Conservation (phyloP, 1,140 invertebrate species). For the Heterodera schachtii region DNA sequence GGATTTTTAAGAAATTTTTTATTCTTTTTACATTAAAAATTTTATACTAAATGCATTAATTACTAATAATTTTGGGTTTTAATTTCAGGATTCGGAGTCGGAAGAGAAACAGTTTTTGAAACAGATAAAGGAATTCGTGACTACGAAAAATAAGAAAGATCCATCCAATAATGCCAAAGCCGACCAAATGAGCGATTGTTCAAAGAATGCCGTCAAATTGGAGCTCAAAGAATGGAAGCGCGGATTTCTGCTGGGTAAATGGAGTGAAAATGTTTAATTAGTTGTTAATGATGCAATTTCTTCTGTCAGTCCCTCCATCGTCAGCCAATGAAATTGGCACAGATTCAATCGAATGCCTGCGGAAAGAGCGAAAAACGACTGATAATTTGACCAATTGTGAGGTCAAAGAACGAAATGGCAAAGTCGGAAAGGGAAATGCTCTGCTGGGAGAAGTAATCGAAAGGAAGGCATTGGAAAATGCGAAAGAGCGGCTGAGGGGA, state of each 20-base stretch:
- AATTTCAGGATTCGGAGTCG: slow-evolving; percentile 16
- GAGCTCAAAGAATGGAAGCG: slow-evolving; percentile 5
- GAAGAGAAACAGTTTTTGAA: slow-evolving; percentile 21
- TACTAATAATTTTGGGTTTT: too few relatives aligned
- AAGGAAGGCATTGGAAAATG: neutral
- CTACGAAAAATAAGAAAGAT: neutral
- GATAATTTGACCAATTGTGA: neutral
- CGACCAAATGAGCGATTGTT: neutral
- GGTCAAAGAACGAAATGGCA: neutral
- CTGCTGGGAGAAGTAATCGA: neutral
- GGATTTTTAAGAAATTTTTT: too few relatives aligned
- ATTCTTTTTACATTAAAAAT: too few relatives aligned
- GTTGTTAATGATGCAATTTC: neutral
- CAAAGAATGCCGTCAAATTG: too few relatives aligned
- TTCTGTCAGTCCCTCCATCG: neutral
- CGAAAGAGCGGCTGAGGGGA: neutral
- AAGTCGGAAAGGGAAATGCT: too few relatives aligned
- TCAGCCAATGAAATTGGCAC: neutral
- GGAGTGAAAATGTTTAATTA: too few relatives aligned
- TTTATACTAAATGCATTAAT: too few relatives aligned
- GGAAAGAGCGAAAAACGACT: neutral
- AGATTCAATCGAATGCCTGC: too few relatives aligned
- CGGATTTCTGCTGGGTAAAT: slow-evolving; percentile 8
- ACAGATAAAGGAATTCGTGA: slow-evolving; percentile 13
- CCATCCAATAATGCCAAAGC: neutral